Evolutionary conservation across 37 sponge, comb jelly and placozoan genomes (phyloP).

Genomic region (Petrosia ficiformis): DNA sequence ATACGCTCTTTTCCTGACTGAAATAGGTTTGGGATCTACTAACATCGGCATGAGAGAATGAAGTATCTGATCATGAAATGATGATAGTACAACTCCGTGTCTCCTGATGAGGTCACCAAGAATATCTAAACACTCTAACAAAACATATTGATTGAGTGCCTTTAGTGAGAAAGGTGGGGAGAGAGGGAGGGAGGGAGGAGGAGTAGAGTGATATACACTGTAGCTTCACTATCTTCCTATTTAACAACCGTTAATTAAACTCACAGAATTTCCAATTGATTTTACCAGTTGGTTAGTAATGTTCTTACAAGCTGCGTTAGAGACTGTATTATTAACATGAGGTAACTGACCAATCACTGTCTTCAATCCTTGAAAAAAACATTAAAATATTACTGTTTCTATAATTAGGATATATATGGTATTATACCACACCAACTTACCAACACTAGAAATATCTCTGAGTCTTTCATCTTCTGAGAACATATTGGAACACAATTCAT

Average conservation of each 20-base stretch:
- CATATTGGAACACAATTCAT: slow-evolving; percentile 84
- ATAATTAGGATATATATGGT: not conserved
- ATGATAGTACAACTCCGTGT: slow-evolving; percentile 60
- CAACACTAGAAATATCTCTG: slow-evolving; percentile 89
- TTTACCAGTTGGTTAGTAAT: slow-evolving; percentile 72
- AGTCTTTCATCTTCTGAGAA: slow-evolving; percentile 84
- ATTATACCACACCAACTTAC: slow-evolving; percentile 10
- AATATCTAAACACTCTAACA: slow-evolving; percentile 93
- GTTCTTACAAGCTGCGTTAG: too few species aligned
- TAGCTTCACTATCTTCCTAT: not conserved
- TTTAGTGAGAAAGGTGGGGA: slow-evolving; percentile 7
- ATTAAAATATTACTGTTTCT: not conserved
- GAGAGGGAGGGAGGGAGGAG: slow-evolving; percentile 14
- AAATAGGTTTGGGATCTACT: slow-evolving; percentile 66
- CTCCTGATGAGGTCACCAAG: slow-evolving; percentile 84
- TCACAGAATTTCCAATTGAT: slow-evolving; percentile 62
- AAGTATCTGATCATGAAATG: slow-evolving; percentile 62
- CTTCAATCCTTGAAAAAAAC: slow-evolving; percentile 80
- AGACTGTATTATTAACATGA: too few species aligned
- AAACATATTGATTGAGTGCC: slow-evolving; percentile 78
- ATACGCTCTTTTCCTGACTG: slow-evolving; percentile 93
- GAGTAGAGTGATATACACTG: not conserved
- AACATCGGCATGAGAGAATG: slow-evolving; percentile 50
- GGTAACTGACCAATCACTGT: slow-evolving; percentile 91
- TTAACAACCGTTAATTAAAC: not conserved